phyloP scores from a whole-genome alignment of 2,888 invertebrate species.

The Macaria notata region DNA sequence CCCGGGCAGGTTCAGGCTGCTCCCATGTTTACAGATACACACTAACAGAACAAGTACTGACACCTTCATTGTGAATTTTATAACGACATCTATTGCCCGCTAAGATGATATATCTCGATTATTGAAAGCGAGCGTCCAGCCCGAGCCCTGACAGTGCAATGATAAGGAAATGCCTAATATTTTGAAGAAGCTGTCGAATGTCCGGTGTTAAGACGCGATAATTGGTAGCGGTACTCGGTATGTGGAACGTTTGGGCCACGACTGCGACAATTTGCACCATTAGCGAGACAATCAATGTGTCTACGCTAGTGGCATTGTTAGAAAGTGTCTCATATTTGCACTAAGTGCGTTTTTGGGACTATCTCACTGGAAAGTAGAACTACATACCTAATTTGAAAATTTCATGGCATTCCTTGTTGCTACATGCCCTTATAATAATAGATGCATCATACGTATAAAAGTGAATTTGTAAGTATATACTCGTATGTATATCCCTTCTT shows the following conservation, averaged over 20 bases:
- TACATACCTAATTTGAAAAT: slow-evolving; percentile 15
- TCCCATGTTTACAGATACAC: slow-evolving; percentile 45
- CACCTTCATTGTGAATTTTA: slow-evolving; percentile 52
- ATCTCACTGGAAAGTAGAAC: slow-evolving; percentile 40
- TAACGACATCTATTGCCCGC: slow-evolving; percentile 43
- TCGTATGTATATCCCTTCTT: too few relatives aligned
- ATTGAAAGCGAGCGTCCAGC: slow-evolving; percentile 46
- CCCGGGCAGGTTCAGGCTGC: slow-evolving; percentile 56
- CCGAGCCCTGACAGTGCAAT: slow-evolving; percentile 61
- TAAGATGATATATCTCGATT: slow-evolving; percentile 17
- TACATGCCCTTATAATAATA: too few relatives aligned
- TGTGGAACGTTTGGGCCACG: slow-evolving; percentile 70
- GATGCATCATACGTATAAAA: too few relatives aligned
- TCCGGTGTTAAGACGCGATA: slow-evolving; percentile 66
- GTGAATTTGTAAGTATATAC: too few relatives aligned
- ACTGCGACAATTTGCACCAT: slow-evolving; percentile 71
- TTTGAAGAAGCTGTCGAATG: slow-evolving; percentile 44
- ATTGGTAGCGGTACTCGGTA: slow-evolving; percentile 76
- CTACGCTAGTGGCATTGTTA: slow-evolving; percentile 45
- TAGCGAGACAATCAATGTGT: slow-evolving; percentile 67
- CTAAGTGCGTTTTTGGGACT: slow-evolving; percentile 54
- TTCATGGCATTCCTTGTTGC: not conserved
- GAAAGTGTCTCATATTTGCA: slow-evolving; percentile 78
- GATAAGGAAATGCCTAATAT: slow-evolving; percentile 48
- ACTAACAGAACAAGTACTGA: slow-evolving; percentile 46